Base-by-base conservation (phyloP, 2,888 invertebrate species). In the Tetranychus truncatus region DNA sequence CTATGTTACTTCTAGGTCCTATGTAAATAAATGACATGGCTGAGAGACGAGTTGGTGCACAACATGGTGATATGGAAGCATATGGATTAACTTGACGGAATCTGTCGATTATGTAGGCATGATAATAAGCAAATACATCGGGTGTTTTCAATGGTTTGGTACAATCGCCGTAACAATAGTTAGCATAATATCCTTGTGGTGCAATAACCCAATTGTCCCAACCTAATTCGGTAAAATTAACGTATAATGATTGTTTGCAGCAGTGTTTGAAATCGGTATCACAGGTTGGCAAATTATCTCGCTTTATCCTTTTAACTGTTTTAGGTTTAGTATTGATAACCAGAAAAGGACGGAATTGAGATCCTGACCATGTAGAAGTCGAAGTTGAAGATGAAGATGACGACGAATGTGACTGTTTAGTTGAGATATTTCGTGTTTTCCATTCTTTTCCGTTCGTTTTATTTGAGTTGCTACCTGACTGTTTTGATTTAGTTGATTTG, bases 181-280 rank as follows among this genome's bases (percentile, higher is more conserved):
- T 94, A 77, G 94, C 93, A 84, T 90, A 91, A 85, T 94, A 94
- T 80, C 93, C 92, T 81, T 88, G 87, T 45, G 91, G 91, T 79
- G 91, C 90, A 80, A 92, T 91, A 81, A 93, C 92, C 92, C 92
- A 93, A 85, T 93, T 92, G 84, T 92, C 91, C 94, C 93, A 94
- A 80, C 92, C 92, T 74, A 94, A 86, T 80, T 91, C 89, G 81
- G 89, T 89, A 85, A 94, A 94, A 83, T 89, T 91, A 80, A 94
- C 92, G 85, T 92, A 93, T 85, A 93, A 91, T 74, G 89, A 87
- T 55, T 55, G 55, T 15, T 15, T 15, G 7, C 55, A 55, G 15
- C 55, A 55, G 55, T 55, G 55, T 55, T 84, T 93, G 15, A 55
- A 55, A 55, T 55, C 15, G 55, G 55, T 9, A 55, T 55, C 55